phyloP scores from a whole-genome alignment of 2,888 invertebrate species.

The Eristalis tenax region DNA sequence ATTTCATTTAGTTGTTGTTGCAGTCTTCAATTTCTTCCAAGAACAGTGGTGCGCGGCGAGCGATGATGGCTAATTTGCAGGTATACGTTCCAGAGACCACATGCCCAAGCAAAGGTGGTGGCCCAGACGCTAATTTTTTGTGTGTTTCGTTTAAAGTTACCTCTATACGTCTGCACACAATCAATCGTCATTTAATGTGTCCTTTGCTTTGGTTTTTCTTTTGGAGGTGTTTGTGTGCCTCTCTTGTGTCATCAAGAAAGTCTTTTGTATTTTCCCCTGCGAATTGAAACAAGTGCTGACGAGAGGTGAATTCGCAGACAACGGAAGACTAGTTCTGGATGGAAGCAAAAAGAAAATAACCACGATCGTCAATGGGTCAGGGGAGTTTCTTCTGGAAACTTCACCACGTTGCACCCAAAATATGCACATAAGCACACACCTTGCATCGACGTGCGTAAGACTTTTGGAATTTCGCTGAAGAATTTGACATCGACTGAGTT shows the following conservation, averaged over 20 bases:
- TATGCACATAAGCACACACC: not conserved
- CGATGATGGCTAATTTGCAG: constrained; percentile 63
- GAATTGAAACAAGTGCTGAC: not conserved
- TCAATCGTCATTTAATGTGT: not conserved
- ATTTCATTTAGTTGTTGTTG: constrained; percentile 17
- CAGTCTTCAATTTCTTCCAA: constrained; percentile 32
- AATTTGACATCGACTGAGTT: not conserved
- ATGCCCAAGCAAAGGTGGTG: constrained; percentile 38
- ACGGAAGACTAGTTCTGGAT: not conserved
- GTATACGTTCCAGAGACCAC: constrained; percentile 50
- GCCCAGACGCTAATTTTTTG: constrained; percentile 46
- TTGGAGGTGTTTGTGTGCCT: not conserved
- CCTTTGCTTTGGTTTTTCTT: not conserved
- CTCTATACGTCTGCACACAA: not conserved
- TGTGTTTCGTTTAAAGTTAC: not conserved
- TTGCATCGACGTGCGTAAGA: not conserved
- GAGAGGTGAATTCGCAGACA: not conserved
- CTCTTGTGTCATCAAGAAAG: not conserved
- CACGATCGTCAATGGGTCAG: not conserved
- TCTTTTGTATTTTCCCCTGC: not conserved
- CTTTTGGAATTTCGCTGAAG: not conserved
- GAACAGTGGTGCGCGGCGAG: constrained; percentile 45
- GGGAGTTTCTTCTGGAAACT: not conserved
- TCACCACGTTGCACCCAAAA: not conserved
- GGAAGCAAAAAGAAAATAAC: not conserved